Base-by-base conservation (phyloP, 2,888 invertebrate genomes). In the Aphelenchoides bicaudatus region DNA sequence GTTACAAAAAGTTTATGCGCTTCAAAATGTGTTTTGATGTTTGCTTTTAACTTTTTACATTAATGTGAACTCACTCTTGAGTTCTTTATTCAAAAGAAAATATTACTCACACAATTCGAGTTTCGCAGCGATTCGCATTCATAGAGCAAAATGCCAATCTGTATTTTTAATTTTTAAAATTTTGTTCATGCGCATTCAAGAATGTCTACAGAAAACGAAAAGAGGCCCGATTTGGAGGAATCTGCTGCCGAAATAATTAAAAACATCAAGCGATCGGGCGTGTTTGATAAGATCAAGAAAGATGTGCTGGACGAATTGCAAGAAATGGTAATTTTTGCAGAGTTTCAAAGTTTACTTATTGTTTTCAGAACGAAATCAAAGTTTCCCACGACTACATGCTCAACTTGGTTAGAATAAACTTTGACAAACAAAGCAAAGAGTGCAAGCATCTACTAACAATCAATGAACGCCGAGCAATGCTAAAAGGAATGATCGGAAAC, bases 271-370 rank as follows among this genome's bases (percentile, higher is more conserved):
- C 31, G 52, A 30, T 51, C 52, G 31, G 52, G 52, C 10, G 52
- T 39, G 16, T 51, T 51, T 39, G 52, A 51, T 19, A 51, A 38
- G 23, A 51, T 51, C 31, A 51, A 51, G 39, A 51, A 51, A 3
- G n/a, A 19, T 19, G 52, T 25, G 8, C 21, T 51, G n/a, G 52
- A 51, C 13, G 30, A 51, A 2, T 28, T 51, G 8, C n/a, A 48
- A 13, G 4, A 37, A 37, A 48, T 48, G 49, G 49, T 43, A 10
- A 16, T 48, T 48, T n/a, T 34, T 34, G 34, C n/a, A 10, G 8
- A 34, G n/a, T 8, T 34, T 34, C 8, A 34, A 10, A 34, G n/a
- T 10, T 34, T 34, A 10, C 13, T 23, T 27, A 16, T 16, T 46
- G n/a, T n/a, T 19, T 48, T 48, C 28, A 51, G 52, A 37, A 28